Conservation (phyloP, 1,140 invertebrate species). For the Monochamus saltuarius region DNA sequence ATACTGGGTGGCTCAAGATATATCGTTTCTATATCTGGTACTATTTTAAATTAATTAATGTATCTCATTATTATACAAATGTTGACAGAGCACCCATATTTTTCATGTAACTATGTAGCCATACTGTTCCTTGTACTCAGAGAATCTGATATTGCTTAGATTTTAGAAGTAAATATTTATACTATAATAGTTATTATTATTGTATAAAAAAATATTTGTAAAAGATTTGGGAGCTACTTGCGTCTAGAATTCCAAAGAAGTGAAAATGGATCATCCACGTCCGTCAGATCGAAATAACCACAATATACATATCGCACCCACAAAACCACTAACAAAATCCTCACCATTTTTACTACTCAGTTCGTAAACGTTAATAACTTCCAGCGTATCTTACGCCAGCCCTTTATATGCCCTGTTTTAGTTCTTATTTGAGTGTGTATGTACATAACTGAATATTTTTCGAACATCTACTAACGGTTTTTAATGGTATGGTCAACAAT, state of each 20-base stretch:
- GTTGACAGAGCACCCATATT: no score
- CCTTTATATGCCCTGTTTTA: constrained; percentile 6
- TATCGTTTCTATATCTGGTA: no score
- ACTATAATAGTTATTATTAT: no score
- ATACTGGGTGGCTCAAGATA: no score
- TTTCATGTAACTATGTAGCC: no score
- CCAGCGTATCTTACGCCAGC: not conserved
- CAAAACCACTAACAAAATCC: constrained; percentile 18
- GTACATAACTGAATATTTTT: constrained; percentile 14
- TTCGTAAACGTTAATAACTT: not conserved
- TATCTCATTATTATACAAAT: no score
- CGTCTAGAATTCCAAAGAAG: constrained; percentile 39
- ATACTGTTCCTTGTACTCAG: no score
- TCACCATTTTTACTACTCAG: constrained; percentile 20
- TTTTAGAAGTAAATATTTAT: no score
- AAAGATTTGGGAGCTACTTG: constrained; percentile 24
- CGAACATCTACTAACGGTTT: constrained; percentile 9
- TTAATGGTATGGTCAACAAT: constrained; percentile 3
- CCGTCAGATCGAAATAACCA: constrained; percentile 42
- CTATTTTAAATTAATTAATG: no score
- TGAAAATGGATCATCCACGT: constrained; percentile 43
- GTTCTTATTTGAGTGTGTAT: not conserved
- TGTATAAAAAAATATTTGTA: not conserved
- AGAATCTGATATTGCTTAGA: no score
- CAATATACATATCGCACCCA: constrained; percentile 2